Base-by-base conservation (phyloP, 2,113 vertebrate species). In the Forbesichthys agassizii region DNA sequence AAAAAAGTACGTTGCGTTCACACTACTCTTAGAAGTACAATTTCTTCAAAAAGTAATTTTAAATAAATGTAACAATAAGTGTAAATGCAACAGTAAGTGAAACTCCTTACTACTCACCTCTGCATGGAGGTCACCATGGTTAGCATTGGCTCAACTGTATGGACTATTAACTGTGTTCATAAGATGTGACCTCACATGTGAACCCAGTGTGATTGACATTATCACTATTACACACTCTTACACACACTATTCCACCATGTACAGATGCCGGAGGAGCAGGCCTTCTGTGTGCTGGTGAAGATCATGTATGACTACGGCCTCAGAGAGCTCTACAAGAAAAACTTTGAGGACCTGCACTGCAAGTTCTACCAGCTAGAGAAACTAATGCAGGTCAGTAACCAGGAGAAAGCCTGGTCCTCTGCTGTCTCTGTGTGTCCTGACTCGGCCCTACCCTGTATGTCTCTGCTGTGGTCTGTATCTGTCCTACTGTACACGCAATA, bases 261-360 rank as follows among this genome's bases (percentile, higher is more conserved):
- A 64, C 86, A 99, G 98, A 99, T 99, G 98, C 98, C 98, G 0
- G 98, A 99, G 84, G 98, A 99, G 64, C 98, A 99, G 88, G 97
- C 98, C 1, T 99, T 99, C 85, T 97, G 96, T 81, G 95, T 99
- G 3, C 84, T 99, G 90, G 97, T 98, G 84, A 98, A 97, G 90
- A 98, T 99, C 86, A 99, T 99, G 98, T 96, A 94, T 71, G 88
- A 96, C 58, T 99, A 99, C 27, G 94, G 95, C 74, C 95, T 98
- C 68, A 88, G 95, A 79, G 93, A 93, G 53, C 95, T 99, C 68
- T 99, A 98, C 92, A 97, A 93, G 92, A 98, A 98, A 92, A 98
- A 98, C 89, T 99, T 99, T 86, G 96, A 99, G 89, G 96, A 97
- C 92, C 96, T 99, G 72, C 97, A 99, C 70, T 98, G 95, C 93